These are phyloP conservation scores for Theretra japonica DNA, from an alignment of 2,888 invertebrate species.

Conservation along the genomic window DNA sequence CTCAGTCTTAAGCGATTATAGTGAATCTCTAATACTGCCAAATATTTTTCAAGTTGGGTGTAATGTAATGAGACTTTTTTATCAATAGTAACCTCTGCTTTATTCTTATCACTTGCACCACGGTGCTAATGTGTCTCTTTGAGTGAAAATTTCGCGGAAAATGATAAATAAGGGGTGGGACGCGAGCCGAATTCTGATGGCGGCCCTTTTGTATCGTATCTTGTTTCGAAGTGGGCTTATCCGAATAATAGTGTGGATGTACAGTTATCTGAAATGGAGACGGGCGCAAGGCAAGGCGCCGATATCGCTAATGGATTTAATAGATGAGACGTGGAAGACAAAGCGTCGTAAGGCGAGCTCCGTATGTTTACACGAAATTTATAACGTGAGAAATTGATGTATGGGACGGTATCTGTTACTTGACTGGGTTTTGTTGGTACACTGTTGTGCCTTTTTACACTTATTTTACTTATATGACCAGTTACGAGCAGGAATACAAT, in stretches of 20 bases:
- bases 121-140: conserved; percentile 60
- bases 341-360: conserved; percentile 27
- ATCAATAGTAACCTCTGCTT: not conserved
- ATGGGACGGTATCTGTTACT: not conserved
- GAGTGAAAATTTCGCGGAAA: conserved; percentile 78
- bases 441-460: too few relatives aligned
- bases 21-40: too few relatives aligned
- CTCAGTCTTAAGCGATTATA: too few relatives aligned
- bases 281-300: conserved; percentile 36
- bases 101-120: conserved; percentile 40
- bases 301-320: conserved; percentile 58
- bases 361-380: not conserved
- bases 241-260: conserved; percentile 72
- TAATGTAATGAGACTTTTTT: too few relatives aligned
- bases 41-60: too few relatives aligned
- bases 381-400: not conserved
- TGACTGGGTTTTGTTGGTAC: too few relatives aligned
- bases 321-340: conserved; percentile 46
- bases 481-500: too few relatives aligned
- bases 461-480: too few relatives aligned
- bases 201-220: conserved; percentile 77
- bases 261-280: conserved; percentile 50
- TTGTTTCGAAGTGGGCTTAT: conserved; percentile 80
- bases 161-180: conserved; percentile 78
- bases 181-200: conserved; percentile 79